These are phyloP conservation scores for Ramazzottius varieornatus DNA, from an alignment of 2,888 invertebrate genomes.

Conservation along the genomic window DNA sequence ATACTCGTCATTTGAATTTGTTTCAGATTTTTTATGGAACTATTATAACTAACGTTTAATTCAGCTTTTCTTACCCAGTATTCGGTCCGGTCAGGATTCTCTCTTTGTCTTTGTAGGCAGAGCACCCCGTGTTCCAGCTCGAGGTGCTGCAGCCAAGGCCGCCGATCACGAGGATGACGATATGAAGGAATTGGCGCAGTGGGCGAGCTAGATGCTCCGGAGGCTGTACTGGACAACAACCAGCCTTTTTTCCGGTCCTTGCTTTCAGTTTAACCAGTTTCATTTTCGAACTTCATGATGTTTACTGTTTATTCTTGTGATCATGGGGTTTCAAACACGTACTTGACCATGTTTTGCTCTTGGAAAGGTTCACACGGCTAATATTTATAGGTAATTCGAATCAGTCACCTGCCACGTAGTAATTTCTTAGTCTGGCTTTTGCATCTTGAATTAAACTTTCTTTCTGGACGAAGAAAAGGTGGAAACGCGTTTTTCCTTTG, in stretches of 20 bases:
- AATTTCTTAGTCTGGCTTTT: too few relatives aligned
- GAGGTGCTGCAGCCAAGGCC: constrained; percentile 14
- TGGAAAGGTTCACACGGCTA: too few relatives aligned
- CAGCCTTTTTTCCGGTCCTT: background rate
- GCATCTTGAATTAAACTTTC: too few relatives aligned
- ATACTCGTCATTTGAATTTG: constrained; percentile 4
- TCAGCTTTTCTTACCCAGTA: too few relatives aligned
- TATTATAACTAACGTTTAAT: constrained; percentile 7
- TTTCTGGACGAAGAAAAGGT: too few relatives aligned
- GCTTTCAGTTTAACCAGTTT: background rate
- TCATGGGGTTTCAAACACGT: background rate
- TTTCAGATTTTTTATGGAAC: constrained; percentile 6
- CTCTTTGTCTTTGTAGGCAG: background rate
- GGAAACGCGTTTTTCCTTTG: too few relatives aligned
- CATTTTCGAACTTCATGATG: background rate
- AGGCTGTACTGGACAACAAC: too few relatives aligned
- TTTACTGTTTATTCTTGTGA: background rate
- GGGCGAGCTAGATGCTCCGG: constrained; percentile 25
- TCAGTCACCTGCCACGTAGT: too few relatives aligned
- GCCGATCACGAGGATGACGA: constrained; percentile 39
- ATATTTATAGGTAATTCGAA: too few relatives aligned
- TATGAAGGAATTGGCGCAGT: constrained; percentile 43
- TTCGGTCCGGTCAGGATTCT: too few relatives aligned
- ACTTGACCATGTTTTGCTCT: background rate
- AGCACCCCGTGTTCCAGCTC: background rate